phyloP scores from a whole-genome alignment of 2,797 vertebrate species.

The Cirrhinus molitorella region DNA sequence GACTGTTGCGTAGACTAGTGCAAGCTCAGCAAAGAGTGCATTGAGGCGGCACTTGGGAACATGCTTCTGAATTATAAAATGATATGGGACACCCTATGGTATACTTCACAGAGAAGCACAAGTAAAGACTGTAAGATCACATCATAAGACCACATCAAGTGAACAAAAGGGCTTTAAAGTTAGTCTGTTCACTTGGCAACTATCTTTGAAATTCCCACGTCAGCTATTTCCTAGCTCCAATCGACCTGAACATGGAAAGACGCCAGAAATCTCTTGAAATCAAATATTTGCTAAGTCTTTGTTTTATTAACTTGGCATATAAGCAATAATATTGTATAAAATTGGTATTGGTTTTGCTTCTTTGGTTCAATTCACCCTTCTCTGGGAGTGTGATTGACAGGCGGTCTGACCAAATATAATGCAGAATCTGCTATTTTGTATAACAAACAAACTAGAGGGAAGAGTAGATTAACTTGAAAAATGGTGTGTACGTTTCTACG shows the following conservation, averaged over 20 bases:
- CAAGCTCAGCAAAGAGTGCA: neutral
- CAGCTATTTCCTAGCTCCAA: neutral
- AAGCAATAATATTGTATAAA: neutral
- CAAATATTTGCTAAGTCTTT: neutral
- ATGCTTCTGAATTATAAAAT: neutral
- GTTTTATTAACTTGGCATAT: neutral
- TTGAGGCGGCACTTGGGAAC: neutral
- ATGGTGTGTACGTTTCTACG: neutral
- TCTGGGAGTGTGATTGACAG: neutral
- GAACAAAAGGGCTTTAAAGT: neutral
- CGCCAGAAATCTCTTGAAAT: neutral
- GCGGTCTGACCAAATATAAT: neutral
- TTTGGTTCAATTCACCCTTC: neutral
- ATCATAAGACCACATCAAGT: neutral
- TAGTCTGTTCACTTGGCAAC: neutral
- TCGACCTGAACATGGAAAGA: neutral
- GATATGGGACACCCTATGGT: neutral
- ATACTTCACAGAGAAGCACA: neutral
- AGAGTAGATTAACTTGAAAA: neutral
- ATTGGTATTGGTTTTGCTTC: neutral
- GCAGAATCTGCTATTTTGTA: neutral
- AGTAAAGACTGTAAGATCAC: neutral
- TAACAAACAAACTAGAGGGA: neutral
- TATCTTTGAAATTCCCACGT: neutral
- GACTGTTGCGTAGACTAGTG: neutral